phyloP scores from a whole-genome alignment of 2,888 invertebrate species.

The Allolobophora icterica region DNA sequence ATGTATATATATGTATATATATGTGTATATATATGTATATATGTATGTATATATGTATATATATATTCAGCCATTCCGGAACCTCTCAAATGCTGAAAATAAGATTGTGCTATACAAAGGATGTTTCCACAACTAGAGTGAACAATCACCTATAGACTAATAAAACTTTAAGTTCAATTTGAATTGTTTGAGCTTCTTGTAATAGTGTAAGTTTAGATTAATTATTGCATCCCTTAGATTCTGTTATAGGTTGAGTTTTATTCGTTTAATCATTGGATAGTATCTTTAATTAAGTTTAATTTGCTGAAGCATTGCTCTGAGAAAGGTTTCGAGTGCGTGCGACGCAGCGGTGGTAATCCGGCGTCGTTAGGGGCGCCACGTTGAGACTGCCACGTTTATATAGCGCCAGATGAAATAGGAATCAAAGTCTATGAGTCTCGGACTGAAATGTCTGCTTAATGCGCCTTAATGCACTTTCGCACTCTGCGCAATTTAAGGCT shows the following conservation, averaged over 20 bases:
- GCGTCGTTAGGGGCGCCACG: not conserved
- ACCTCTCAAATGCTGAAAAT: too few species aligned
- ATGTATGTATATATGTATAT: too few species aligned
- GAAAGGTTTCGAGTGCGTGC: not conserved
- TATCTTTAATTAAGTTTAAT: not conserved
- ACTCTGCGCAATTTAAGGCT: not conserved
- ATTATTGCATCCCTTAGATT: not conserved
- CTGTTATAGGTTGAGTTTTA: not conserved
- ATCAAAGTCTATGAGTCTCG: not conserved
- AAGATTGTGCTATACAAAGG: not conserved
- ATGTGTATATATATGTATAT: too few species aligned
- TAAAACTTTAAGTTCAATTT: not conserved
- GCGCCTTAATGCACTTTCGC: not conserved
- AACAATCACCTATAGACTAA: not conserved
- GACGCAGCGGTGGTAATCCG: not conserved
- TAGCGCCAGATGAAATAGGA: not conserved
- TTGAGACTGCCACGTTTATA: not conserved
- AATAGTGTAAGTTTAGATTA: not conserved
- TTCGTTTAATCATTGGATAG: not conserved
- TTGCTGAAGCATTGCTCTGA: not conserved
- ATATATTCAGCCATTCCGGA: not conserved
- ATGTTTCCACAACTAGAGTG: not conserved
- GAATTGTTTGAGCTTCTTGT: not conserved
- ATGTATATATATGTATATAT: too few species aligned
- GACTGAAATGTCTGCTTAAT: not conserved